phyloP scores from a whole-genome alignment of 2,888 invertebrate genomes.

The Apeira syringaria region DNA sequence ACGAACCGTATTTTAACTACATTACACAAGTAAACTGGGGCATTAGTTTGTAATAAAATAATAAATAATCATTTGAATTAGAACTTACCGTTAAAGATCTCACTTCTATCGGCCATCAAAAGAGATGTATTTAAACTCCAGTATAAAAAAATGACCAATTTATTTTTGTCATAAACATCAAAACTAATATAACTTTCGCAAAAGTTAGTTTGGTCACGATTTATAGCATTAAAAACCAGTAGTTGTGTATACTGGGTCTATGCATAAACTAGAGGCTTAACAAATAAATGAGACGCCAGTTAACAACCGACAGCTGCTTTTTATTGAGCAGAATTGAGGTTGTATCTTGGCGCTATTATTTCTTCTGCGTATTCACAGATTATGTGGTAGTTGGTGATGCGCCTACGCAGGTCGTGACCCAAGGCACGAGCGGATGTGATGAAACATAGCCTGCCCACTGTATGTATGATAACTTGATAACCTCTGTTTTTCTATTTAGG shows the following conservation, averaged over 20 bases:
- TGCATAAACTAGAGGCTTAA: constrained; percentile 51
- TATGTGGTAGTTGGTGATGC: constrained; percentile 42
- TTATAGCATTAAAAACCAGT: constrained; percentile 25
- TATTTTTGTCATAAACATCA: constrained; percentile 13
- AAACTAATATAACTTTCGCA: constrained; percentile 15
- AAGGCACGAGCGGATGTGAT: constrained; percentile 48
- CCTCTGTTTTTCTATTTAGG: constrained; percentile 27
- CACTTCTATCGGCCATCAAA: too few species aligned
- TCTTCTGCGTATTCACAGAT: constrained; percentile 29
- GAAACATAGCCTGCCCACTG: constrained; percentile 30
- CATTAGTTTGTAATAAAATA: too few species aligned
- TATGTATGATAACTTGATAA: constrained; percentile 32
- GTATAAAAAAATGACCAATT: too few species aligned
- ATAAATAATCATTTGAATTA: too few species aligned
- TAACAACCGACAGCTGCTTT: constrained; percentile 51
- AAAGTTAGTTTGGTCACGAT: constrained; percentile 19
- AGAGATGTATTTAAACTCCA: too few species aligned
- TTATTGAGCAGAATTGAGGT: constrained; percentile 35
- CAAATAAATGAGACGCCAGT: constrained; percentile 55
- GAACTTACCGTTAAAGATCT: too few species aligned
- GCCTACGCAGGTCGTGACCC: constrained; percentile 65
- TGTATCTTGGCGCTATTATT: constrained; percentile 10
- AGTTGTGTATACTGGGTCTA: constrained; percentile 23
- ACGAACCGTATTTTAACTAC: too few species aligned
- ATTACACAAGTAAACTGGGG: too few species aligned